Evolutionary conservation across 1,140 invertebrate genomes (phyloP), one percentile per base, ranked within the genome.

Genomic region (Ceratina calcarata): DNA sequence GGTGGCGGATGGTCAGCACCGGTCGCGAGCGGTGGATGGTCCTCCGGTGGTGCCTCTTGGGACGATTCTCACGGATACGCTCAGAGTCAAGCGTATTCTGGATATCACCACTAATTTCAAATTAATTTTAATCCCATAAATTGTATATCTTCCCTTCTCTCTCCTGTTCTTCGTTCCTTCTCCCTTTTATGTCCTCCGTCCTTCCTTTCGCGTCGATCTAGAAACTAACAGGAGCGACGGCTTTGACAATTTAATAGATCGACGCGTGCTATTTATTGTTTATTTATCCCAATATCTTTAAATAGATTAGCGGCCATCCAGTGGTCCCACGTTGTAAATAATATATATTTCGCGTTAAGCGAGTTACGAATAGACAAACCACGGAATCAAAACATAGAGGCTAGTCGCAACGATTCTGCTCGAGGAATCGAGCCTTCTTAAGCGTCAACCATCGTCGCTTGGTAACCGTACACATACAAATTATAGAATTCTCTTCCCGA

Each of bases 1-100:
- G 87, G 88, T 64, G 88, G 89, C 22, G 92, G 92, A 88, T 93
- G 91, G 90, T 90, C 91, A 24, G 90, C 87, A 0, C 81, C 82
- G 0, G 62, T 79, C 0, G 24, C 62, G 0, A 73, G 68, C 27
- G 68, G 71, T 32, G 91, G 92, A 68, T 92, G 91, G 89, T 91
- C 92, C 27, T 91, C 89, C 20, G 89, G 88, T n/a, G 89, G 88
- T 61, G 88, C 86, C 27, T 57, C 83, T 10, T 91, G 90, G 90
- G 91, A 92, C 24, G 90, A 90, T n/a, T 78, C 83, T 62, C 86
- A 87, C 60, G 64, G 62, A 10, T 83, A 86, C 67, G 81, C 86
- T 12, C 90, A 90, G 64, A 87, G 80, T 78, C 90, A 91, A 55
- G 91, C 88, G n/a, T 91, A 87, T 58, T 87, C 86, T 0, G 88